Evolutionary conservation across 2,888 invertebrate genomes (phyloP).

Genomic region (Flexamia atlantica): DNA sequence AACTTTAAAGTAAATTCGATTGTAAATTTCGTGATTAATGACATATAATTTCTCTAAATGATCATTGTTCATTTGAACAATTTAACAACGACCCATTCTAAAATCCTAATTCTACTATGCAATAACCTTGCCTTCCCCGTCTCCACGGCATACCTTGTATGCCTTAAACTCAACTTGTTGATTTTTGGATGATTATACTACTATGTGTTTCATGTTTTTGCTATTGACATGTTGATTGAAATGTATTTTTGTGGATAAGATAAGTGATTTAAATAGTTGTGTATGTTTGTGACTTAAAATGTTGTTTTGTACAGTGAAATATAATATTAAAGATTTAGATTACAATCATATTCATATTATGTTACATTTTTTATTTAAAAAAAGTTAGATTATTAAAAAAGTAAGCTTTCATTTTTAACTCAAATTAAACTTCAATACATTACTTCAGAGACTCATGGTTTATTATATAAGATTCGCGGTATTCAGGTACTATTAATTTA

Average conservation of each 20-base stretch:
- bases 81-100: conserved; percentile 41
- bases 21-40: no score
- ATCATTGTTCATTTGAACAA: background rate
- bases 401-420: no score
- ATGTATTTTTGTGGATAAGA: background rate
- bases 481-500: no score
- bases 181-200: conserved; percentile 43
- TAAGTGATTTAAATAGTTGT: background rate
- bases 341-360: background rate
- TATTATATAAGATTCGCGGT: no score
- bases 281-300: conserved; percentile 1
- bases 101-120: conserved; percentile 43
- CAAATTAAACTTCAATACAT: no score
- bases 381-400: no score
- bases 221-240: conserved; percentile 19
- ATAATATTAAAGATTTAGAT: background rate
- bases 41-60: no score
- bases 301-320: conserved; percentile 17
- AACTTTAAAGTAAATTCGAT: no score
- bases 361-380: no score
- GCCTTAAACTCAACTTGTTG: conserved; percentile 40
- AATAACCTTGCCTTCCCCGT: conserved; percentile 47
- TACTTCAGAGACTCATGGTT: no score
- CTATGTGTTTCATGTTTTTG: conserved; percentile 43
- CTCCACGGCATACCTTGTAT: conserved; percentile 18